Base-by-base conservation (phyloP, 2,797 vertebrate species). In the Artibeus jamaicensis region DNA sequence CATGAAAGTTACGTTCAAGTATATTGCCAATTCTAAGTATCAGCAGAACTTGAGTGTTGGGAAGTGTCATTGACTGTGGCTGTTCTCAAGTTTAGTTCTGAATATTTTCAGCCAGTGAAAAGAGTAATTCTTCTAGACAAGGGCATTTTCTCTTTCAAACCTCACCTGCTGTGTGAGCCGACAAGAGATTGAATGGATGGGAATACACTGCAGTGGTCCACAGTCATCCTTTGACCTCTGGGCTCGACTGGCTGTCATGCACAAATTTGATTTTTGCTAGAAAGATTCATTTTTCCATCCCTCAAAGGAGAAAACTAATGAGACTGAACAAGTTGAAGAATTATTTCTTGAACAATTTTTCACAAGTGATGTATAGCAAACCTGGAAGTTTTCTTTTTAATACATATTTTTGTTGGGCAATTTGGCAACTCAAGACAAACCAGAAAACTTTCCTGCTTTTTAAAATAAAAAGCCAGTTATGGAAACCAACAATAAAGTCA, bases 211-310 rank as follows among this genome's bases (percentile, higher is more conserved):
- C 94, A 93, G 78, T 42, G 26, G 39, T 42, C 86, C 81, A 96
- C 92, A 97, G 96, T 93, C 83, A 98, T 97, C 57, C 86, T 96
- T 95, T 97, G 96, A 93, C 93, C 97, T 98, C 94, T 95, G 92
- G 0, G 0, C 42, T 98, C 91, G 86, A 85, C 53, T 39, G 37
- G 39, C 94, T 96, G 87, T 95, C 98, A 98, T 82, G 19, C 26
- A 91, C 91, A 96, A 96, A 92, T 96, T 84, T 84, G 76, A 95
- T 92, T 97, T 97, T 96, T 96, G 83, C 79, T 94, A 86, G 76
- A 94, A 98, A 98, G 73, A 96, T 76, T 76, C 46, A 92, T 83
- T 97, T 93, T 39, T 24, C 55, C 77, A 79, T 82, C 53, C 46
- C 48, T 94, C 93, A 95, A 90, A 96, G 92, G 89, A 95, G 42